phyloP scores from a whole-genome alignment of 2,797 vertebrate species.

The Pseudochirops corinnae region DNA sequence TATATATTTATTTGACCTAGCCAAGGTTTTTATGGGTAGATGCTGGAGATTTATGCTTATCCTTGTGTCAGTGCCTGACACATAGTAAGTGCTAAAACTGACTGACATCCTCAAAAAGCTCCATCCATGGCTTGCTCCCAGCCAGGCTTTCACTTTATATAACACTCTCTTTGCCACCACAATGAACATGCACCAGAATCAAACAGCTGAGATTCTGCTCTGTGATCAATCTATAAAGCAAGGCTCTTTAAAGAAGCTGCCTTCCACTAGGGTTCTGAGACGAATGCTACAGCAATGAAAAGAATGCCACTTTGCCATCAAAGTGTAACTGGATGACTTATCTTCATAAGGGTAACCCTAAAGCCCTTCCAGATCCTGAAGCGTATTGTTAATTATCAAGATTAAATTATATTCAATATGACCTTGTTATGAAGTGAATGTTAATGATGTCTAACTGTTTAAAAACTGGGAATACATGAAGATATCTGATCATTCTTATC shows the following conservation, averaged over 20 bases:
- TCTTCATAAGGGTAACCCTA: background rate
- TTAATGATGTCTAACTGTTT: background rate
- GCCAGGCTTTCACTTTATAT: background rate
- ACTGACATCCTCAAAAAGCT: background rate
- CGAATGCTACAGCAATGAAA: background rate
- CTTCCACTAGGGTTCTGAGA: background rate
- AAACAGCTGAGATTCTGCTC: too few relatives aligned
- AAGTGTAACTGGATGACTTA: background rate
- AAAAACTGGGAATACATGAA: background rate
- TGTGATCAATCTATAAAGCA: background rate
- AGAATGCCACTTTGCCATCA: background rate
- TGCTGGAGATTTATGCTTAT: background rate
- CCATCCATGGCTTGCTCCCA: background rate
- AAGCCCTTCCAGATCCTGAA: background rate
- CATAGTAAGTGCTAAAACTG: background rate
- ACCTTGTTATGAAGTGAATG: background rate
- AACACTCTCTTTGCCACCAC: background rate
- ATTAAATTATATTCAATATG: background rate
- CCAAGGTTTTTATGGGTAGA: background rate
- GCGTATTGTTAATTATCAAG: background rate
- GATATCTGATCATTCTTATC: slow-evolving; percentile 40
- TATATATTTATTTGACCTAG: background rate
- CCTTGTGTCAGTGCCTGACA: background rate
- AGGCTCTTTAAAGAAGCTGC: background rate
- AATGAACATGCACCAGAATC: background rate